Conservation (phyloP, 2,797 vertebrate species). For the Halcyon chelicuti region DNA sequence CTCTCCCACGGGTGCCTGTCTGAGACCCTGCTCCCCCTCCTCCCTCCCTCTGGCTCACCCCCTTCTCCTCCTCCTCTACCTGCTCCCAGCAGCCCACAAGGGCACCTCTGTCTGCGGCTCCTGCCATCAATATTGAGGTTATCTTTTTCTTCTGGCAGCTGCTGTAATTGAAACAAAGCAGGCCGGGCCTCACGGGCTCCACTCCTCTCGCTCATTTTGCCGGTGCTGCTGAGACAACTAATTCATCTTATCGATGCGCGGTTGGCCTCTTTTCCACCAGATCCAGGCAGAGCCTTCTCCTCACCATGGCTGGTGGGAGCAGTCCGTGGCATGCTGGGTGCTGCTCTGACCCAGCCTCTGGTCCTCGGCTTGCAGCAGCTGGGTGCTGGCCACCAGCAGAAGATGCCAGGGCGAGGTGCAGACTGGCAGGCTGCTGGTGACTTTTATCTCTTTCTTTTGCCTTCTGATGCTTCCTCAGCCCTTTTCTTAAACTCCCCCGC, state of each 20-base stretch:
- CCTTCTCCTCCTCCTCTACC: conserved; percentile 37
- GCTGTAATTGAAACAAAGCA: conserved; percentile 84
- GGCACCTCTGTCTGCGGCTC: conserved; percentile 71
- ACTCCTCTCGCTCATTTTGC: conserved; percentile 76
- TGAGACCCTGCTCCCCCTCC: not conserved
- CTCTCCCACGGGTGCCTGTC: not conserved
- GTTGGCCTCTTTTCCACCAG: conserved; percentile 74
- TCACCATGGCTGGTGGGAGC: not conserved
- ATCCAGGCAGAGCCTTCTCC: not conserved
- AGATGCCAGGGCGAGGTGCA: not conserved
- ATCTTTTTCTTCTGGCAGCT: conserved; percentile 78
- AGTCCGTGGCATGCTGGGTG: not conserved
- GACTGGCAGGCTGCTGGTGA: not conserved
- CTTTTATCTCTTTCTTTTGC: not conserved
- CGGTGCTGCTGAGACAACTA: conserved; percentile 74
- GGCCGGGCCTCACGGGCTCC: conserved; percentile 75
- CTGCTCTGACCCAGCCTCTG: not conserved
- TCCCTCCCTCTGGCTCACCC: not conserved
- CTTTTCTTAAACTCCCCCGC: not conserved
- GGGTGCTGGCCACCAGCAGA: not conserved
- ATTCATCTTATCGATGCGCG: conserved; percentile 73
- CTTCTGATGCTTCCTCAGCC: not conserved
- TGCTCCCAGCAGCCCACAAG: conserved; percentile 59
- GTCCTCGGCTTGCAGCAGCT: not conserved
- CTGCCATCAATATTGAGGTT: conserved; percentile 79